These are phyloP conservation scores for Cyrtorhinus lividipennis DNA, from an alignment of 1,140 invertebrate genomes.

Conservation along the genomic window DNA sequence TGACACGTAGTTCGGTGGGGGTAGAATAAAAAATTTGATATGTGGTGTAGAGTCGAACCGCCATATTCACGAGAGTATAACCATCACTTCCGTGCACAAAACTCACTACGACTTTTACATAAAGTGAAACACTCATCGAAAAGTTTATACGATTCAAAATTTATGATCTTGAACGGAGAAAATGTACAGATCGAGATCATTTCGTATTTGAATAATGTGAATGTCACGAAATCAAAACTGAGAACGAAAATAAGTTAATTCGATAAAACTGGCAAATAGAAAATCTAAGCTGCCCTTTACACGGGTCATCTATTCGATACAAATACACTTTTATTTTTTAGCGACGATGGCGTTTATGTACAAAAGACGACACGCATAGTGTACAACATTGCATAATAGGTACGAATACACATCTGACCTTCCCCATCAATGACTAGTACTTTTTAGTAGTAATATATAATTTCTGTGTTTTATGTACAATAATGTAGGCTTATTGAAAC, in stretches of 20 bases:
- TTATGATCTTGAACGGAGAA: not conserved
- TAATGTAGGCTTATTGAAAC: constrained; percentile 3
- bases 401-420: constrained; percentile 1
- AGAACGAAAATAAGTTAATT: not conserved
- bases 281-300: not conserved
- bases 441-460: not conserved
- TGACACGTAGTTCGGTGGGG: not conserved
- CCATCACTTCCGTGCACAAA: not conserved
- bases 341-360: too few species aligned
- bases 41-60: not conserved
- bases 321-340: too few species aligned
- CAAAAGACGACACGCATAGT: too few species aligned
- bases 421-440: not conserved
- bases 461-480: not conserved
- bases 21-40: not conserved
- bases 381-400: too few species aligned
- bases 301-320: not conserved
- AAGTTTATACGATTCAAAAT: not conserved
- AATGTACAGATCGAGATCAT: not conserved
- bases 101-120: not conserved
- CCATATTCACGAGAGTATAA: not conserved
- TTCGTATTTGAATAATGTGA: too few species aligned
- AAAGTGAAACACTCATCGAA: not conserved
- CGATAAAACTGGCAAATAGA: not conserved
- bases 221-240: not conserved